phyloP scores from a whole-genome alignment of 2,113 vertebrate species.

The Hydropotes inermis region DNA sequence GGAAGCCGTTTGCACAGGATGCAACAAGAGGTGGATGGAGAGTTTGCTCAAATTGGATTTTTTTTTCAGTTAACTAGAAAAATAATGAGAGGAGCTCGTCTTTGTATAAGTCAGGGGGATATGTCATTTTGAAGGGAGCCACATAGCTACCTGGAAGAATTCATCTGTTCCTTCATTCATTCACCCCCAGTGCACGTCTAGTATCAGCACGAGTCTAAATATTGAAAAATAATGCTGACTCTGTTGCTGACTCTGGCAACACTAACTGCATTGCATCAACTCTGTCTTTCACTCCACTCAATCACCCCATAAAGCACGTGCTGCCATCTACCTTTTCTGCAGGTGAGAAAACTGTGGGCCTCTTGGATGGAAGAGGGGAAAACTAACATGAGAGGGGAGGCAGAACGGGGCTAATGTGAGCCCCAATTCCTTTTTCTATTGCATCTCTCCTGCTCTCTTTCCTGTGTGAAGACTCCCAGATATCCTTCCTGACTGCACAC shows the following conservation, averaged over 20 bases:
- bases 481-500: neutral
- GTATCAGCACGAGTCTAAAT: neutral
- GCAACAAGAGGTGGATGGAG: slow-evolving; percentile 74
- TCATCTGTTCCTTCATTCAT: neutral
- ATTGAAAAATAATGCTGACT: neutral
- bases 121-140: neutral
- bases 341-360: neutral
- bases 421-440: neutral
- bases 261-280: neutral
- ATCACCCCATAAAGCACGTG: rapidly evolving
- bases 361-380: neutral
- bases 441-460: neutral
- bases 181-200: neutral
- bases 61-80: slow-evolving; percentile 60
- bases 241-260: too few species aligned
- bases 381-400: neutral
- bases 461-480: neutral
- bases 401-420: neutral
- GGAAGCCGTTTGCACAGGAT: slow-evolving; percentile 54
- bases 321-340: neutral
- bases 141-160: neutral
- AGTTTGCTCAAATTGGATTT: slow-evolving; percentile 72
- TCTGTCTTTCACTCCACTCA: neutral
- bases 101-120: slow-evolving; percentile 49
- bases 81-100: slow-evolving; percentile 53